A percentile compares a stretch with the other conserved stretches of the same genome.
Evolutionary conservation across 1,140 invertebrate genomes (phyloP).

Genomic region (Plectus sambesii): DNA sequence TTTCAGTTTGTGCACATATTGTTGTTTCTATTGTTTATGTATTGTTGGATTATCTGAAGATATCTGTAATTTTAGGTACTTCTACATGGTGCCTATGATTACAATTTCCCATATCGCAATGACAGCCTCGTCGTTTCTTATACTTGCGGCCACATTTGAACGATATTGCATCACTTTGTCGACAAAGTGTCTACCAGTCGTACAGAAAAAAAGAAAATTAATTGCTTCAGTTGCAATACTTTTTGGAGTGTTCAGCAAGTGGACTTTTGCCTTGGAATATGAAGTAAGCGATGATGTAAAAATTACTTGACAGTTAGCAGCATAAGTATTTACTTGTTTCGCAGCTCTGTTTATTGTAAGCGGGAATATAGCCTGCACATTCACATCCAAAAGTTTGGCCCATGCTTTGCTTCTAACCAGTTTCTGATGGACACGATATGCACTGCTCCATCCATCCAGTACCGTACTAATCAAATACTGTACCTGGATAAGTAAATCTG

Average conservation of each 20-base stretch:
- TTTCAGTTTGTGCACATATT: no score
- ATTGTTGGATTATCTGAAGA: no score
- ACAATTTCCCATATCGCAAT: slow-evolving; percentile 42
- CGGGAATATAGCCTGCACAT: no score
- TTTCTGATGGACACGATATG: no score
- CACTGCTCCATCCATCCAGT: no score
- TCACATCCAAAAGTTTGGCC: no score
- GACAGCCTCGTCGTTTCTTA: slow-evolving; percentile 38
- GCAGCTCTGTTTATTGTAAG: no score
- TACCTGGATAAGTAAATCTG: no score
- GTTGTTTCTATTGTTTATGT: no score
- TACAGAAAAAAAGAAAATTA: slow-evolving; percentile 31
- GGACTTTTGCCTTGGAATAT: slow-evolving; percentile 37
- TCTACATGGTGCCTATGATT: slow-evolving; percentile 40
- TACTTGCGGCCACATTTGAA: slow-evolving; percentile 39
- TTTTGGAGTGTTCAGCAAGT: slow-evolving; percentile 38
- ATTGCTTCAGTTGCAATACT: slow-evolving; percentile 33
- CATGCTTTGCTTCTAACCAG: no score
- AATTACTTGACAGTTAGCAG: neutral
- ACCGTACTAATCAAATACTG: slow-evolving; percentile 2
- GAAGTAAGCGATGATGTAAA: slow-evolving; percentile 20
- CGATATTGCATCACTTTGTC: slow-evolving; percentile 34
- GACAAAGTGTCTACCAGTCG: slow-evolving; percentile 15
- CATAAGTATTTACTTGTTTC: no score
- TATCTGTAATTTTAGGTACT: slow-evolving; percentile 16